These are phyloP conservation scores for Aleiodes testaceus DNA, from an alignment of 2,888 invertebrate species.

Conservation along the genomic window DNA sequence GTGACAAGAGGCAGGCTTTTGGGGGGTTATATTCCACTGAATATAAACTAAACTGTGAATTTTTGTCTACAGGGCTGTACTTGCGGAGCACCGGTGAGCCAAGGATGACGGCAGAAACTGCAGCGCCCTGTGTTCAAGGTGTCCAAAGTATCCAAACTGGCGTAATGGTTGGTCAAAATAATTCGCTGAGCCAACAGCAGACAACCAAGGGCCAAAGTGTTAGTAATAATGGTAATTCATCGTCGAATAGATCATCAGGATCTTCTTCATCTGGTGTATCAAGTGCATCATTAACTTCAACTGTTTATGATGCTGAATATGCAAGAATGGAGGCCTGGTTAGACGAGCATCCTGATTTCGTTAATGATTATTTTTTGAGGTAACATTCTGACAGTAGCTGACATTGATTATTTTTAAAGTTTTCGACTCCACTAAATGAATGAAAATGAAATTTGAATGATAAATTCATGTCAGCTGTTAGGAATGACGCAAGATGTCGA, in stretches of 20 bases:
- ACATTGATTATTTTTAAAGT: too few relatives aligned
- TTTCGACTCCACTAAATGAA: background rate
- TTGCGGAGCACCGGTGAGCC: conserved; percentile 90
- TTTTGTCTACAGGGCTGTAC: conserved; percentile 83
- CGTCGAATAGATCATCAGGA: conserved; percentile 44
- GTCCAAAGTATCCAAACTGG: conserved; percentile 77
- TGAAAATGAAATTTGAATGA: conserved; percentile 17
- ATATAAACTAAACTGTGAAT: conserved; percentile 14
- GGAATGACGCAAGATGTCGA: conserved; percentile 34
- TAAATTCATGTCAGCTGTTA: conserved; percentile 23
- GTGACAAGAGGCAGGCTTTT: background rate
- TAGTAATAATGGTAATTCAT: conserved; percentile 58
- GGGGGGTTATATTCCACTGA: background rate
- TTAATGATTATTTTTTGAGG: conserved; percentile 96
- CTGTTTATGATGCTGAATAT: conserved; percentile 87
- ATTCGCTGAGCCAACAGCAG: conserved; percentile 58
- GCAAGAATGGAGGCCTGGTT: conserved; percentile 96
- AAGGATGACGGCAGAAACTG: conserved; percentile 80
- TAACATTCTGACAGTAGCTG: conserved; percentile 64
- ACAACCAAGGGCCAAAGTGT: conserved; percentile 60
- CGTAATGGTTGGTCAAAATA: conserved; percentile 60
- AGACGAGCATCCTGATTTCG: conserved; percentile 96
- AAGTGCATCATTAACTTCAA: conserved; percentile 62
- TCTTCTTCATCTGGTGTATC: conserved; percentile 55
- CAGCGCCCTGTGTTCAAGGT: conserved; percentile 80